Percentiles rank a stretch among this genome's conserved stretches.
phyloP scores from a whole-genome alignment of 2,888 invertebrate genomes.

The Mesochorus sp. region DNA sequence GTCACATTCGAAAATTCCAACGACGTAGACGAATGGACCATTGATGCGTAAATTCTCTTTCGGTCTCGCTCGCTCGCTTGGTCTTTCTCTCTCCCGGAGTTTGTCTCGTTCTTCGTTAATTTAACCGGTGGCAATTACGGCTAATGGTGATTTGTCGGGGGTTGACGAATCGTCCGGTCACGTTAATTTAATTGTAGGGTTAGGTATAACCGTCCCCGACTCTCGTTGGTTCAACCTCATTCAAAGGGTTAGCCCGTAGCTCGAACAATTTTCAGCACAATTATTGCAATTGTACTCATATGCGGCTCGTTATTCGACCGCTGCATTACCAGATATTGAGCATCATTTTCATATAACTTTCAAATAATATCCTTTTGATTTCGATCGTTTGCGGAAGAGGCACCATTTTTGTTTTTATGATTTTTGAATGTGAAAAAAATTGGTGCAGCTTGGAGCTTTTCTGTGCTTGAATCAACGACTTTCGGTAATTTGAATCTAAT shows the following conservation, averaged over 20 bases:
- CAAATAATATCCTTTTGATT: no score
- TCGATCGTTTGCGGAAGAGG: no score
- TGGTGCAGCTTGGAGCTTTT: no score
- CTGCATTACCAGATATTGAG: conserved; percentile 10
- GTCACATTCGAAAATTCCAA: conserved; percentile 44
- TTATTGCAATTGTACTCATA: not conserved
- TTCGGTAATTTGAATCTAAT: no score
- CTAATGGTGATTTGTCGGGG: conserved; percentile 55
- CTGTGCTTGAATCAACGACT: no score
- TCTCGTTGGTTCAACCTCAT: conserved; percentile 23
- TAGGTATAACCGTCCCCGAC: not conserved
- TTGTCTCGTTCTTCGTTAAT: conserved; percentile 31
- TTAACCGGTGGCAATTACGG: conserved; percentile 53
- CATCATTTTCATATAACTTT: no score
- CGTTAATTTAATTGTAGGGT: conserved; percentile 56
- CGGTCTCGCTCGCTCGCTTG: conserved; percentile 5
- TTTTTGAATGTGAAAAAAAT: no score
- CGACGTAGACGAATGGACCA: conserved; percentile 52
- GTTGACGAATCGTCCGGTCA: conserved; percentile 57
- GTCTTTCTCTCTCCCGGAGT: not conserved
- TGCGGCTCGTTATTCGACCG: conserved; percentile 24
- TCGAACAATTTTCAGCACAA: not conserved
- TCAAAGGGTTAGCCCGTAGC: not conserved
- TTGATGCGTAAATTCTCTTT: conserved; percentile 55
- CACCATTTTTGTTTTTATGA: no score